Base-by-base conservation (phyloP, 2,113 vertebrate genomes). In the Nerophis lumbriciformis region DNA sequence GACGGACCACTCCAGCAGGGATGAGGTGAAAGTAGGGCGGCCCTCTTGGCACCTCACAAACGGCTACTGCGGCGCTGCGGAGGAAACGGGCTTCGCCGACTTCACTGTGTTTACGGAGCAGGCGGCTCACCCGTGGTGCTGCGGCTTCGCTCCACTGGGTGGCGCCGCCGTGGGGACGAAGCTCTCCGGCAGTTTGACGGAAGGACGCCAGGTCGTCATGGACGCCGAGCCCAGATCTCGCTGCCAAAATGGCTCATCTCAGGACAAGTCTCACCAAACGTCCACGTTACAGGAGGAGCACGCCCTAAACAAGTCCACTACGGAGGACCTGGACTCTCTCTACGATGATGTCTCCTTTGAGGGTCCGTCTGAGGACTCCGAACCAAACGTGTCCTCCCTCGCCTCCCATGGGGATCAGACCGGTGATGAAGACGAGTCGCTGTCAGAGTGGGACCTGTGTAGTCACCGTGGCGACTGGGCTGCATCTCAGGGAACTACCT, bases 1-100 rank as follows among this genome's bases (percentile, higher is more conserved):
- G 55, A 70, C 63, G 35, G 89, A 91, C 53, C 86, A 82, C 65
- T 83, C 72, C 69, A 0, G 2, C 28, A 13, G 48, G 42, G 42
- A 45, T 4, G 12, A 4, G 10, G 42, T 12, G 3, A 11, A 45
- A 12, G 42, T 58, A 53, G 49, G 9, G 5, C 19, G 71, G 47
- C 61, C 62, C 42, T 68, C 78, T 75, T 89, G 90, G 83, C 88
- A 88, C 85, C 89, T 94, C 75, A 91, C 90, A 65, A 95, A 95
- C 0, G 93, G 92, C 54, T 93, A 88, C 85, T 85, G 91, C 69
- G 72, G 65, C 52, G 61, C 81, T 50, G 87, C 71, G 71, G 87
- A 88, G 80, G 85, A 87, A 79, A 89, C 88, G 4, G 92, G 90
- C 53, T 94, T 94, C 87, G 91, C 91, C 66, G 92, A 92, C 83